A percentile compares a stretch with the other conserved stretches of the same genome.
Evolutionary conservation across 2,113 vertebrate species (phyloP).

Genomic region (Hemichromis elongatus): DNA sequence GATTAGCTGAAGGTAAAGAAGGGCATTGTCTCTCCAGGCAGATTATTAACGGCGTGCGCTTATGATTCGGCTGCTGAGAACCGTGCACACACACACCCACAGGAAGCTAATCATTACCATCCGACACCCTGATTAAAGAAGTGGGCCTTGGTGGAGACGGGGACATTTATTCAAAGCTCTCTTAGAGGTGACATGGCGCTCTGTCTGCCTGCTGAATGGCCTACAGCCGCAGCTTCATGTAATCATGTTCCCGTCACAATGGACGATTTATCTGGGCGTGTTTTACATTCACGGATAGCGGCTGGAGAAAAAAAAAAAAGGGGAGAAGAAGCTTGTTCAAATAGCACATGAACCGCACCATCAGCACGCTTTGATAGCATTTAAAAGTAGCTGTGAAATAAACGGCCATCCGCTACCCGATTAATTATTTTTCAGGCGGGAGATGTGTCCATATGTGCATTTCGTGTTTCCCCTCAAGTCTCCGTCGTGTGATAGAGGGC

Average conservation of each 20-base stretch:
- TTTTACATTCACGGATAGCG: constrained; percentile 24
- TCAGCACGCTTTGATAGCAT: neutral
- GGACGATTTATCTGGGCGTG: constrained; percentile 55
- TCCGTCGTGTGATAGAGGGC: neutral
- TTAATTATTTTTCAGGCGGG: neutral
- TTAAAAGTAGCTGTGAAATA: neutral
- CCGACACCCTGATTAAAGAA: constrained; percentile 68
- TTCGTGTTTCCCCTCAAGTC: neutral
- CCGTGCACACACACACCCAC: neutral
- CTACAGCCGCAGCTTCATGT: constrained; percentile 57
- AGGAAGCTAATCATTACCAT: constrained; percentile 67
- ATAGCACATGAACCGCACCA: neutral
- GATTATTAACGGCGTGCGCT: constrained; percentile 58
- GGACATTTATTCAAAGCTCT: constrained; percentile 65
- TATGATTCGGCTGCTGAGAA: constrained; percentile 3
- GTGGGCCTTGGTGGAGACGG: constrained; percentile 60
- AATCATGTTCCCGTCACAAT: constrained; percentile 65
- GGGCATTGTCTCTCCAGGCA: constrained; percentile 49
- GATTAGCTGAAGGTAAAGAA: constrained; percentile 50
- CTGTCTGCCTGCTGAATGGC: constrained; percentile 56
- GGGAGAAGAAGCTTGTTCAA: constrained; percentile 15
- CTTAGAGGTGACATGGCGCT: constrained; percentile 63
- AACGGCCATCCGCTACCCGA: neutral
- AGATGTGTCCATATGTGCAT: neutral
- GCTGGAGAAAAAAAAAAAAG: neutral